phyloP scores from a whole-genome alignment of 2,888 invertebrate species.

The Ennomos fuscantarius region DNA sequence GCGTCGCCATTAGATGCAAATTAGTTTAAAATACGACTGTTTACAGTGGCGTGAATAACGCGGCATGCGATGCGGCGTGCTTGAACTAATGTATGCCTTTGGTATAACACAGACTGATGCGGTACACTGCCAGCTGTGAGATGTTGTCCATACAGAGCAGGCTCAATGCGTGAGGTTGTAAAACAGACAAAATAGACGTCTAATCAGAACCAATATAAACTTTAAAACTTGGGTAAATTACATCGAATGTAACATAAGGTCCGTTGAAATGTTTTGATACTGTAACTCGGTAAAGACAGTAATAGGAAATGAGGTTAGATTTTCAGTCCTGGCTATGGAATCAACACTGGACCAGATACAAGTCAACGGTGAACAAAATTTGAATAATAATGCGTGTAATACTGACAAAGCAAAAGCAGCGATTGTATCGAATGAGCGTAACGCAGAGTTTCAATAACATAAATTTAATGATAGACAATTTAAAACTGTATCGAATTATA shows the following conservation, averaged over 20 bases:
- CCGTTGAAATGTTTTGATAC: no score
- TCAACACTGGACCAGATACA: background rate
- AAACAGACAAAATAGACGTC: no score
- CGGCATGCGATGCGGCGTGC: background rate
- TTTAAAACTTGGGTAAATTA: no score
- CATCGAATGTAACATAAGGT: no score
- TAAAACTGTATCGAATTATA: conserved; percentile 20
- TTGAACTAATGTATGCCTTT: conserved; percentile 5
- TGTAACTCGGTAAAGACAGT: no score
- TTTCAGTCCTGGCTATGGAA: background rate
- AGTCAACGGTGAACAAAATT: no score
- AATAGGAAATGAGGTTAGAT: no score
- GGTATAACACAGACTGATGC: background rate
- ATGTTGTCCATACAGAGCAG: no score
- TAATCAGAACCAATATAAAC: no score
- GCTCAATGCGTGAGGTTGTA: no score
- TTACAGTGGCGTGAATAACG: conserved; percentile 1
- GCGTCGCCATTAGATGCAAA: conserved; percentile 17
- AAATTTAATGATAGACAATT: conserved; percentile 5
- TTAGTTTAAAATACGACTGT: conserved; percentile 11
- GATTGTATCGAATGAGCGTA: background rate
- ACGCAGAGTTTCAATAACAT: conserved; percentile 2
- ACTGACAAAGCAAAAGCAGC: background rate
- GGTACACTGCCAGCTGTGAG: no score
- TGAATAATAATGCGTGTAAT: no score